These are phyloP conservation scores for Abramis brama DNA, from an alignment of 2,113 vertebrate species.

Conservation along the genomic window DNA sequence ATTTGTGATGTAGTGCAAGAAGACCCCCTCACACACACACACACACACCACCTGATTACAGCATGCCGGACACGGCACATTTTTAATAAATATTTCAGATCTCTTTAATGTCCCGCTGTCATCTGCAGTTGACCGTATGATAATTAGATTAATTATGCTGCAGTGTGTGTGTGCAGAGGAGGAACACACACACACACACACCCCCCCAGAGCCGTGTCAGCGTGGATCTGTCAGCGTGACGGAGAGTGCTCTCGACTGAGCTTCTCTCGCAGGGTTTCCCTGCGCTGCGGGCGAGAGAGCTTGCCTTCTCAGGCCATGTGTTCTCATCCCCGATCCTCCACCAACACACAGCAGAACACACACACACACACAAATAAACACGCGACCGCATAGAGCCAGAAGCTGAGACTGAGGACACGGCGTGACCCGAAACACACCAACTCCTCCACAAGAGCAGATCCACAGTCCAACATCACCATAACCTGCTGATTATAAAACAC, in stretches of 20 bases:
- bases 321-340: neutral
- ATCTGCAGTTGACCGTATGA: slow-evolving; percentile 78
- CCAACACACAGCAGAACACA: slow-evolving; percentile 11
- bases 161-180: slow-evolving; percentile 55
- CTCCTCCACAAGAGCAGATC: neutral
- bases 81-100: slow-evolving; percentile 75
- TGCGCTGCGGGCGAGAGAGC: slow-evolving; percentile 57
- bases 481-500: no score
- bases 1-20: neutral
- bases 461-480: neutral
- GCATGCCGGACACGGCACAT: slow-evolving; percentile 58
- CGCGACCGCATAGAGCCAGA: neutral
- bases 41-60: slow-evolving; percentile 31
- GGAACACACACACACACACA: slow-evolving; percentile 30
- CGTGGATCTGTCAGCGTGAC: slow-evolving; percentile 78
- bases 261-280: slow-evolving; percentile 70
- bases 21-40: slow-evolving; percentile 4
- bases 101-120: slow-evolving; percentile 75
- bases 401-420: neutral
- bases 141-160: slow-evolving; percentile 84
- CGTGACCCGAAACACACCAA: slow-evolving; percentile 11
- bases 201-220: slow-evolving; percentile 72
- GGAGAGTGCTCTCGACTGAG: slow-evolving; percentile 76
- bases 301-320: neutral
- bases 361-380: neutral